A percentile compares a stretch with the other conserved stretches of the same genome.
phyloP scores from a whole-genome alignment of 2,888 invertebrate genomes.

The Antheraea yamamai region DNA sequence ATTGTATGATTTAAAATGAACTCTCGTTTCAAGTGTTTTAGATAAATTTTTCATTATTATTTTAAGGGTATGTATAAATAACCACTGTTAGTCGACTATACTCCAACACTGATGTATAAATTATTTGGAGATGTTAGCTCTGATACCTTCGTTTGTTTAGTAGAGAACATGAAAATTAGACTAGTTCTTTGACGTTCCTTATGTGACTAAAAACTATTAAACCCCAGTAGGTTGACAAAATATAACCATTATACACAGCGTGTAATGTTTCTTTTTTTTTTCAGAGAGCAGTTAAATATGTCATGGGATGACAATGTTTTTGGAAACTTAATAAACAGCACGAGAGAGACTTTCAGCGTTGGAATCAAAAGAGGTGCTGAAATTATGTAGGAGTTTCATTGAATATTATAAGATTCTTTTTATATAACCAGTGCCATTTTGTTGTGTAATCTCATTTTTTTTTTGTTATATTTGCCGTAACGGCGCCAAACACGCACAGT shows the following conservation, averaged over 20 bases:
- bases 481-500: conserved; percentile 40
- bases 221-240: background rate
- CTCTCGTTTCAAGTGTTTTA: too few species aligned
- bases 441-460: conserved; percentile 47
- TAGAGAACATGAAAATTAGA: too few species aligned
- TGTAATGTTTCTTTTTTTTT: conserved; percentile 35
- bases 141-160: too few species aligned
- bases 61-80: too few species aligned
- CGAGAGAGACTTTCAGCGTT: conserved; percentile 5
- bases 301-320: conserved; percentile 31
- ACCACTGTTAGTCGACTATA: too few species aligned
- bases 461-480: conserved; percentile 35
- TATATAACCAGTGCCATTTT: conserved; percentile 64
- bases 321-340: conserved; percentile 15
- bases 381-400: background rate
- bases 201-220: too few species aligned
- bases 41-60: too few species aligned
- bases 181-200: too few species aligned
- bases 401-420: conserved; percentile 34
- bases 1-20: too few species aligned
- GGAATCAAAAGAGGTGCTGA: conserved; percentile 5
- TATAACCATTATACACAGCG: background rate
- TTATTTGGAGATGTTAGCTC: too few species aligned
- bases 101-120: too few species aligned
- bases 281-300: conserved; percentile 75